Conservation (phyloP, 2,113 vertebrate genomes). For the Andinoacara biseriatus region DNA sequence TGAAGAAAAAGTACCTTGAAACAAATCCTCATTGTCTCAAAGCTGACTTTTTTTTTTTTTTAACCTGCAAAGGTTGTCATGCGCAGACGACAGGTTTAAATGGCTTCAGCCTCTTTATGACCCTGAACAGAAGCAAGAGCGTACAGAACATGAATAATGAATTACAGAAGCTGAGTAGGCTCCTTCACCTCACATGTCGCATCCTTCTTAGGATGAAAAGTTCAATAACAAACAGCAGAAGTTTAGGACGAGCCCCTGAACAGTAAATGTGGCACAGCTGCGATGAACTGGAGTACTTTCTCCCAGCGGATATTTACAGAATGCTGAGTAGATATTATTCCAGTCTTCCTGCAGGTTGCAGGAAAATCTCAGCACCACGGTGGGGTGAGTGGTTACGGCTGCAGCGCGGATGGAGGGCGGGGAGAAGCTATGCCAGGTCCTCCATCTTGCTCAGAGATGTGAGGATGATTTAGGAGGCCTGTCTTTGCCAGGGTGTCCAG, state of each 20-base stretch:
- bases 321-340: constrained; percentile 69
- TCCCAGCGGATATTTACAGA: constrained; percentile 65
- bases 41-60: neutral
- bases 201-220: constrained; percentile 44
- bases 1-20: neutral
- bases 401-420: constrained; percentile 37
- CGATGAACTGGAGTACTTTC: constrained; percentile 29
- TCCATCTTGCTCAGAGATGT: constrained; percentile 71
- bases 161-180: constrained; percentile 28
- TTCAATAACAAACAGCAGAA: constrained; percentile 47
- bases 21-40: neutral
- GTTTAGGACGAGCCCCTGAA: constrained; percentile 16
- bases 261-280: constrained; percentile 38
- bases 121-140: constrained; percentile 26
- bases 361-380: constrained; percentile 37
- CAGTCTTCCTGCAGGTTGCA: constrained; percentile 48
- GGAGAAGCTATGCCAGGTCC: constrained; percentile 42
- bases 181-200: constrained; percentile 10
- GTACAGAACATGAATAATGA: constrained; percentile 45
- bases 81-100: neutral
- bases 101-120: constrained; percentile 23
- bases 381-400: constrained; percentile 13
- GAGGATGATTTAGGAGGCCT: constrained; percentile 73
- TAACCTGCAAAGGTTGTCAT: neutral
- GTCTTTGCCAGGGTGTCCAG: constrained; percentile 58